Evolutionary conservation across 2,113 vertebrate genomes (phyloP).

Genomic region (Brevimyrus niger): DNA sequence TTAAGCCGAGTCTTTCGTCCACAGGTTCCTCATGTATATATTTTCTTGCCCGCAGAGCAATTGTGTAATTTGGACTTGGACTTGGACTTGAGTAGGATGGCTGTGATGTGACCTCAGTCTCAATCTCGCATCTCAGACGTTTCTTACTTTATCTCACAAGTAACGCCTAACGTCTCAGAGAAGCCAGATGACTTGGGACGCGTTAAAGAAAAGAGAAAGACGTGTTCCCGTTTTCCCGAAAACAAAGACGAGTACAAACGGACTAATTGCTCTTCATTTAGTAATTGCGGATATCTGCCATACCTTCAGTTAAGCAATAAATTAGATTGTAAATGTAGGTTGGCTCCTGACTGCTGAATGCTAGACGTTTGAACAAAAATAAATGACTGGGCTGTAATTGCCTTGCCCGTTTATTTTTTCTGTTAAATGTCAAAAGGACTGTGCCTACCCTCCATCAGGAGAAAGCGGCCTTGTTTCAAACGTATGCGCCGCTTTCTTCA

Average conservation of each 20-base stretch:
- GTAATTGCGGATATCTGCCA: neutral
- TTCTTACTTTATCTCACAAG: neutral
- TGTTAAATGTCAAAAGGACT: neutral
- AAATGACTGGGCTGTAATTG: slow-evolving; percentile 1
- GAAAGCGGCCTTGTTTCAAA: neutral
- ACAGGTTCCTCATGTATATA: neutral
- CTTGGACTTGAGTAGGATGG: neutral
- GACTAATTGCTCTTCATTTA: neutral
- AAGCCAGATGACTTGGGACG: neutral
- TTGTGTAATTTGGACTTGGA: neutral
- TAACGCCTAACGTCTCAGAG: neutral
- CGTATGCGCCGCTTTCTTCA: neutral
- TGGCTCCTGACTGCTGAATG: neutral
- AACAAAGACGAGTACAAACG: neutral
- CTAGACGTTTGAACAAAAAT: neutral
- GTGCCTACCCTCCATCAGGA: neutral
- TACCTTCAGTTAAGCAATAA: neutral
- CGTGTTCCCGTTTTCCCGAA: neutral
- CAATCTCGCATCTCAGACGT: neutral
- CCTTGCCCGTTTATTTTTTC: neutral
- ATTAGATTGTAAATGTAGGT: neutral
- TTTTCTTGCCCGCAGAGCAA: neutral
- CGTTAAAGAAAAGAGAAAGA: neutral
- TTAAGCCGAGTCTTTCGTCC: neutral
- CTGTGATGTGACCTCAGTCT: neutral